Evolutionary conservation across 1,140 invertebrate species (phyloP).

Genomic region (Trichomalopsis sarcophagae): DNA sequence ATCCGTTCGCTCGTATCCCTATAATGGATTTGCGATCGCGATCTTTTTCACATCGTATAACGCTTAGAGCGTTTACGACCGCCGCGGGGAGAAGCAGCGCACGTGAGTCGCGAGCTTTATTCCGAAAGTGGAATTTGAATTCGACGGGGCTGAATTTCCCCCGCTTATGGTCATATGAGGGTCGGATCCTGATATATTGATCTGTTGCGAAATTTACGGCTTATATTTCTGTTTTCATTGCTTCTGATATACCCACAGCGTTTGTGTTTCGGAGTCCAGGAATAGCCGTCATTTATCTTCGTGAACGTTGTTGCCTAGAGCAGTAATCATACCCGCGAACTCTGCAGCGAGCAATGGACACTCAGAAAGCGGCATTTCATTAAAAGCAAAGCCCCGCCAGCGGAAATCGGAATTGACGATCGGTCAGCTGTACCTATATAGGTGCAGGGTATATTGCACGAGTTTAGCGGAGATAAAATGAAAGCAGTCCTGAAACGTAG

Average conservation of each 20-base stretch:
- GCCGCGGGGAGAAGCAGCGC: too few species aligned
- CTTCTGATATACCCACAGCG: not conserved
- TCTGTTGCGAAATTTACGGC: not conserved
- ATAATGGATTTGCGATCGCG: not conserved
- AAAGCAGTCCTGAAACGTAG: too few species aligned
- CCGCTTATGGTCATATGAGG: too few species aligned
- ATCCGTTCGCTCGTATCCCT: not conserved
- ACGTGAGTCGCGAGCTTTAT: not conserved
- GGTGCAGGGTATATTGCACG: too few species aligned
- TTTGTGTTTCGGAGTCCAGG: not conserved
- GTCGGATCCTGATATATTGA: not conserved
- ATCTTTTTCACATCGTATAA: not conserved
- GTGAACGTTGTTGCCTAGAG: not conserved
- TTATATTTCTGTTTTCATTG: not conserved
- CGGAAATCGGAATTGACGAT: too few species aligned
- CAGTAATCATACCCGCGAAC: not conserved
- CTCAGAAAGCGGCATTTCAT: not conserved
- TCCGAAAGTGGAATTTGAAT: not conserved
- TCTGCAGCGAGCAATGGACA: not conserved
- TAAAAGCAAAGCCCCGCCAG: not conserved
- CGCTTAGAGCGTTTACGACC: too few species aligned
- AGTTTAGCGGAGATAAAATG: too few species aligned
- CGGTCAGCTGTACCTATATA: too few species aligned
- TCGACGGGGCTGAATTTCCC: too few species aligned
- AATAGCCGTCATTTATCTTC: not conserved